phyloP scores from a whole-genome alignment of 2,888 invertebrate species.

The Leptinotarsa juncta region DNA sequence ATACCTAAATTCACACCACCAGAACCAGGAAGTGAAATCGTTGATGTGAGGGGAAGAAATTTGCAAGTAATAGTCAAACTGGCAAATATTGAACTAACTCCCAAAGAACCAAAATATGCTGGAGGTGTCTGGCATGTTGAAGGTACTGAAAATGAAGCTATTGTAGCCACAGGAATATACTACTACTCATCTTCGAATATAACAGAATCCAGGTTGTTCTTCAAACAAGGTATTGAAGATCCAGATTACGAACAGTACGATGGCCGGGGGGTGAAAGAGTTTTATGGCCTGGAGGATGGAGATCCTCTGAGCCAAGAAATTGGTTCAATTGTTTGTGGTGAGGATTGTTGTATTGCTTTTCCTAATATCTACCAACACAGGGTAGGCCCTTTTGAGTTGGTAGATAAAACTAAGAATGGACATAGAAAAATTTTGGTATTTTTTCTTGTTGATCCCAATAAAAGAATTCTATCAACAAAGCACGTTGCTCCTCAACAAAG shows the following conservation, averaged over 20 bases:
- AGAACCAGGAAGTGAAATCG: background rate
- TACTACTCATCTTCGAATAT: background rate
- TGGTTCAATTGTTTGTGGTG: background rate
- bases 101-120: conserved; percentile 1
- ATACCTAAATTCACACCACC: background rate
- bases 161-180: conserved; percentile 2
- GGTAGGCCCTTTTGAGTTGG: background rate
- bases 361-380: conserved; percentile 1
- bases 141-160: background rate
- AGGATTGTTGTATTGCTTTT: background rate
- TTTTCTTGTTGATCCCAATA: background rate
- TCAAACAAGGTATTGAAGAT: background rate
- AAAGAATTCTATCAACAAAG: background rate
- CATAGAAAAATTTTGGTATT: conserved; percentile 6
- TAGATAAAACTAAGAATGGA: background rate
- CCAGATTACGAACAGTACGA: background rate
- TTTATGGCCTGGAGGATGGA: background rate
- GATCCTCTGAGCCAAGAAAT: background rate
- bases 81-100: conserved; percentile 4
- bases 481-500: conserved; percentile 2
- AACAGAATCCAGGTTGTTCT: conserved; percentile 3
- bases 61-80: conserved; percentile 6
- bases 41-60: background rate
- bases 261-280: background rate
- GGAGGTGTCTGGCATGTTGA: conserved; percentile 4